Base-by-base conservation (phyloP, 23 tunicate species). In the Halocynthia aurantium region DNA sequence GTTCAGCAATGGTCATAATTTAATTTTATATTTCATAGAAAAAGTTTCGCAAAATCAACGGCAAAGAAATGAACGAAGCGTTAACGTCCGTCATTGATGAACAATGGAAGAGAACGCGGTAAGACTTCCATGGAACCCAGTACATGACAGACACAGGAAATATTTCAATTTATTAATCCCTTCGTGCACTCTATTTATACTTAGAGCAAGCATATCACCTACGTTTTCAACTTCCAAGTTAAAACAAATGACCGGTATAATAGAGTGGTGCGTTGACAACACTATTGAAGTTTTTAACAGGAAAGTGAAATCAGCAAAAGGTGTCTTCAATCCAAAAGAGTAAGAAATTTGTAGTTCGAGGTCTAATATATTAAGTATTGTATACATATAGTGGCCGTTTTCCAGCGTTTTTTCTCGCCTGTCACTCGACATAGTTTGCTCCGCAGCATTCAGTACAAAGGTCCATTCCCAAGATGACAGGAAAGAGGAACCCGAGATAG, bases 101-200 rank as follows among this genome's bases (percentile, higher is more conserved):
- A 15, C 96, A 90, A 44, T 90, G 96, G 96, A 90, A 90, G 71
- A 57, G 96, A 61, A 56, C 81, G 19, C 83, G 94, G 84, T 83
- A 67, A 55, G 5, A 31, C 44, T 1, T 31, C 4, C 44, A 4
- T 31, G 44, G 44, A 31, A n/a, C 4, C 1, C 4, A 31, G 44
- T 31, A 4, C 44, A 31, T 31, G 1, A 31, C 44, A 17, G 6
- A 2, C 12, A 44, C n/a, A 5, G 1, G 55, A 49, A 71, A 71
- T 10, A 17, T 15, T 31, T 31, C 44, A 31, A 31, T 31, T 31
- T 31, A 31, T 31, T 4, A 31, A 31, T 31, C 44, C 44, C 4
- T 31, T 31, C 44, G 44, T 31, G 44, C 44, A 31, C 44, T 31
- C 31, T 15, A 8, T 62, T 51, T 49, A 62, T 44, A 8, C 63